Conservation (phyloP, 2,113 vertebrate species). For the Zosterops pallidus region DNA sequence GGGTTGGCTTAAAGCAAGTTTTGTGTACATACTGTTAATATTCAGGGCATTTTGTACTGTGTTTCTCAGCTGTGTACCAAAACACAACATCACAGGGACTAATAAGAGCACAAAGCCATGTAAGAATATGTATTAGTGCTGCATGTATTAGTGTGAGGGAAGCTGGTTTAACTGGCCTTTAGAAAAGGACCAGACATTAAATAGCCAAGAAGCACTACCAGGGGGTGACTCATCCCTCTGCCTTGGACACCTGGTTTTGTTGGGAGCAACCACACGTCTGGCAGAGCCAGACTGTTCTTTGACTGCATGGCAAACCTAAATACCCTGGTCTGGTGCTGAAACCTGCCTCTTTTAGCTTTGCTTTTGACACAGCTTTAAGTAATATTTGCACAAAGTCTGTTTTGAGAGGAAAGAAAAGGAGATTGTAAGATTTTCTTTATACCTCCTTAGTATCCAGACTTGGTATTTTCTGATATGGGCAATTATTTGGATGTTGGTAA, state of each 20-base stretch:
- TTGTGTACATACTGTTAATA: neutral
- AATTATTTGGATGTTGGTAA: neutral
- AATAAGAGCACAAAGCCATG: neutral
- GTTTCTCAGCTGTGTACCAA: neutral
- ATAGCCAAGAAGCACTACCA: neutral
- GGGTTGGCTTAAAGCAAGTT: neutral
- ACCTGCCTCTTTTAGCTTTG: neutral
- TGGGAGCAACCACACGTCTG: neutral
- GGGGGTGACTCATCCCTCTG: neutral
- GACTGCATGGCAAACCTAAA: neutral
- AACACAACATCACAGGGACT: neutral
- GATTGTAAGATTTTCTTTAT: neutral
- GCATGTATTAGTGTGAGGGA: neutral
- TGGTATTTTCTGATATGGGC: neutral
- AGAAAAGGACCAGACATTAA: neutral
- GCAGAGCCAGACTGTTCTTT: neutral
- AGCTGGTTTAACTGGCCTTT: slow-evolving; percentile 38
- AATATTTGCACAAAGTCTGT: neutral
- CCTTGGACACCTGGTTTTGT: neutral
- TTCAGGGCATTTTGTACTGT: neutral
- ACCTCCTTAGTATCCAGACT: neutral
- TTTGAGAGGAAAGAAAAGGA: neutral
- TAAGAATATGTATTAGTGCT: neutral
- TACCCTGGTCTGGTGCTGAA: neutral
- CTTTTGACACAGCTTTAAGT: neutral